Percentiles rank a stretch among this genome's conserved stretches.
Conservation (phyloP, 2,797 vertebrate genomes). For the Harpagifer antarcticus region DNA sequence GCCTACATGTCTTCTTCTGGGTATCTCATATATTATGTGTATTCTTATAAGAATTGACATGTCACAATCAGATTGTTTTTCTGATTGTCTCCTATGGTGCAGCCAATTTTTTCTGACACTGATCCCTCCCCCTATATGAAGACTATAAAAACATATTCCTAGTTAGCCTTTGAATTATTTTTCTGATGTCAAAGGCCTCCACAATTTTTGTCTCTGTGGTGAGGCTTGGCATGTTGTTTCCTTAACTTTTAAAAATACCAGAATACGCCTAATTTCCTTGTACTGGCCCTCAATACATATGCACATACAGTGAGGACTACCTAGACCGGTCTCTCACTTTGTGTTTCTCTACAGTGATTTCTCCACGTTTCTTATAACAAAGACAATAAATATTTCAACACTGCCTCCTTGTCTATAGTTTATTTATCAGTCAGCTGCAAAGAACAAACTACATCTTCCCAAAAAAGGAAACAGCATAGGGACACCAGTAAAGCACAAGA, state of each 20-base stretch:
- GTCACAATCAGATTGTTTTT: too few relatives aligned
- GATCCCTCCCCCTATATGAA: neutral
- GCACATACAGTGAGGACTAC: neutral
- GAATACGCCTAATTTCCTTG: neutral
- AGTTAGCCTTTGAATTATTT: neutral
- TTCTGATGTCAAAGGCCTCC: neutral
- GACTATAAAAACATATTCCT: neutral
- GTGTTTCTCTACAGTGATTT: constrained; percentile 56
- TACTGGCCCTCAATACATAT: neutral
- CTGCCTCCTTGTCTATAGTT: constrained; percentile 77
- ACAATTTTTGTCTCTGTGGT: neutral
- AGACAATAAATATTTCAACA: constrained; percentile 83
- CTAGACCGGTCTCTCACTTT: constrained; percentile 19
- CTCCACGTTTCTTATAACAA: constrained; percentile 67
- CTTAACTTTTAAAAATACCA: neutral
- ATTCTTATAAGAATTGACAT: neutral
- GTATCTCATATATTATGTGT: neutral
- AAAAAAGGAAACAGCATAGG: constrained; percentile 39
- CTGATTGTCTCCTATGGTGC: too few relatives aligned
- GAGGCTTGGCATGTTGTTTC: neutral
- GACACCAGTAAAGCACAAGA: constrained; percentile 15
- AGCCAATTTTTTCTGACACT: too few relatives aligned
- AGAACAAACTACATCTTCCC: constrained; percentile 65
- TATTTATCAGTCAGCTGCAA: constrained; percentile 79
- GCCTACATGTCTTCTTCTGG: neutral